Base-by-base conservation (phyloP, 2,888 invertebrate species). In the Xestobium rufovillosum region DNA sequence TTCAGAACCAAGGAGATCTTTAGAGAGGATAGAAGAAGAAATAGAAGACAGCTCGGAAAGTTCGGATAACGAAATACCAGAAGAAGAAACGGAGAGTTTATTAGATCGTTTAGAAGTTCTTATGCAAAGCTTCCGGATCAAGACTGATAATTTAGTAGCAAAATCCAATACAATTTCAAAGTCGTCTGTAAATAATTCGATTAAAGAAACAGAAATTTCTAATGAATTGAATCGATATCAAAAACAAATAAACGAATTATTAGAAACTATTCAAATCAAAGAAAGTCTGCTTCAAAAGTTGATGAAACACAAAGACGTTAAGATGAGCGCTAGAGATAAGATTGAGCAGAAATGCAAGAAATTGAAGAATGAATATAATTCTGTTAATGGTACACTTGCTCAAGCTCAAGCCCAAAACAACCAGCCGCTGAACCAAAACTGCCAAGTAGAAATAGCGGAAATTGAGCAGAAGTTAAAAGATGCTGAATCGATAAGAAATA, bases 231-330 rank as follows among this genome's bases (percentile, higher is more conserved):
- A 58, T 17, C 73, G 75, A 11, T 76, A 76, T 23, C 75, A 82
- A 50, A 72, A 78, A 44, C 79, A 83, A 56, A 70, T 85, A 3
- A 76, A 77, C 48, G 84, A 86, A 60, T 64, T 86, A 14, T 72
- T 77, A 41, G 67, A 71, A 34, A 77, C 76, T 1, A 80, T 85
- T 51, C 74, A 76, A 52, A 72, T 81, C 14, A 86, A 85, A 60
- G 80, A 85, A 57, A 78, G 80, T 51, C 70, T 84, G 30, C 80
- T 84, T 45, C 73, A 76, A 50, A 83, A 84, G 49, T 68, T 85
- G 49, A 61, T 72, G 2, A 68, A 73, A 53, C 75, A 73, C 46
- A 72, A 71, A 30, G 72, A 75, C 30, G 69, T 73, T 0, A 69
- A 75, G 40, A 66, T 68, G 1, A 71, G 66, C 29, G 76, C 75